Evolutionary conservation across 2,797 vertebrate genomes (phyloP).

Genomic region (Centropyge bicolor): DNA sequence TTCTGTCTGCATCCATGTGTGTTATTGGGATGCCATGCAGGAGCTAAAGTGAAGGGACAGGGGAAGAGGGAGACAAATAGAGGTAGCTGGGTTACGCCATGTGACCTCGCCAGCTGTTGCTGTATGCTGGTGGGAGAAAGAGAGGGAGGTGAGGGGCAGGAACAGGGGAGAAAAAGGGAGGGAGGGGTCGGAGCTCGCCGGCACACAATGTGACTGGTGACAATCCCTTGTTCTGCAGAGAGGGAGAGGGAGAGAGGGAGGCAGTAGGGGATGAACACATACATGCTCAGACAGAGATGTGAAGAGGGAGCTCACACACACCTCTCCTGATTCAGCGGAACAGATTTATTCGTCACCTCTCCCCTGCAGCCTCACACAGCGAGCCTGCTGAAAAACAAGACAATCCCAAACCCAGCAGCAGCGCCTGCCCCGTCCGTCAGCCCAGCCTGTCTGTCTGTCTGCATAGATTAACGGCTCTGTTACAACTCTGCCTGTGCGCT

Average conservation of each 20-base stretch:
- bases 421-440: constrained; percentile 44
- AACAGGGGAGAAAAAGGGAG: constrained; percentile 25
- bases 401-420: constrained; percentile 15
- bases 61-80: constrained; percentile 38
- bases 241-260: constrained; percentile 32
- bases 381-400: constrained; percentile 56
- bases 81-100: constrained; percentile 72
- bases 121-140: constrained; percentile 69
- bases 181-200: constrained; percentile 55
- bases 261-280: constrained; percentile 63
- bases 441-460: constrained; percentile 28
- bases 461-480: constrained; percentile 56
- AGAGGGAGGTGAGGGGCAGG: constrained; percentile 57
- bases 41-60: constrained; percentile 34
- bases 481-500: constrained; percentile 51
- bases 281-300: constrained; percentile 52
- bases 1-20: background rate
- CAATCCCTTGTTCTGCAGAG: constrained; percentile 76
- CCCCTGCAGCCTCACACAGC: constrained; percentile 60
- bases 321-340: constrained; percentile 77
- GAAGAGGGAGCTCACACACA: constrained; percentile 63
- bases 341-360: constrained; percentile 74
- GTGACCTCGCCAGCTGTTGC: constrained; percentile 82
- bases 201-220: constrained; percentile 78
- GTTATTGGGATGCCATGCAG: constrained; percentile 39